phyloP scores from a whole-genome alignment of 2,113 vertebrate species.

The Collichthys lucidus region DNA sequence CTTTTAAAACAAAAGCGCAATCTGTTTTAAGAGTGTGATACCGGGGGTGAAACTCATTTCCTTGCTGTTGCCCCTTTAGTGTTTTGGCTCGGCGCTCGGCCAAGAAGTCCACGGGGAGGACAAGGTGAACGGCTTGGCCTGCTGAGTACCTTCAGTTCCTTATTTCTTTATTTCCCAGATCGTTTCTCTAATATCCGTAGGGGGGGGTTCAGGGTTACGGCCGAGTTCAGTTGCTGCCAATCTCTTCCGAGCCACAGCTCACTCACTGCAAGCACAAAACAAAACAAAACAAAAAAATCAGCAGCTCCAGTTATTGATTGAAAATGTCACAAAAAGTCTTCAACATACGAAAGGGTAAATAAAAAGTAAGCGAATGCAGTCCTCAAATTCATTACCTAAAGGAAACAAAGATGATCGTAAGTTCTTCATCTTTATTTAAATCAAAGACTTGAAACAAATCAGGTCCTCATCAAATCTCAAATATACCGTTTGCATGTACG shows the following conservation, averaged over 20 bases:
- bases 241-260: slow-evolving; percentile 45
- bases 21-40: slow-evolving; percentile 27
- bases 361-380: slow-evolving; percentile 3
- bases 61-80: slow-evolving; percentile 29
- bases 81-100: slow-evolving; percentile 29
- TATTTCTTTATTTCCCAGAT: slow-evolving; percentile 63
- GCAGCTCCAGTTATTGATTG: slow-evolving; percentile 52
- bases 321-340: slow-evolving; percentile 50
- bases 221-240: slow-evolving; percentile 48
- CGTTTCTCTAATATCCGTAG: slow-evolving; percentile 55
- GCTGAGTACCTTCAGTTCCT: slow-evolving; percentile 47
- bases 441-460: slow-evolving; percentile 15
- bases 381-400: slow-evolving; percentile 15
- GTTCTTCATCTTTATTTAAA: slow-evolving; percentile 7
- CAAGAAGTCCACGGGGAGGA: slow-evolving; percentile 56
- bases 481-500: neutral
- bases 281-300: slow-evolving; percentile 11
- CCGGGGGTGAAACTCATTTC: slow-evolving; percentile 68
- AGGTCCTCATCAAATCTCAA: neutral
- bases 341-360: slow-evolving; percentile 10
- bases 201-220: slow-evolving; percentile 31
- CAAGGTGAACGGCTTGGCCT: slow-evolving; percentile 58
- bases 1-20: slow-evolving; percentile 11
- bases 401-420: slow-evolving; percentile 12
- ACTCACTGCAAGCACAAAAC: slow-evolving; percentile 36